Evolutionary conservation across 2,113 vertebrate species (phyloP).

Genomic region (Paramormyrops kingsleyae): DNA sequence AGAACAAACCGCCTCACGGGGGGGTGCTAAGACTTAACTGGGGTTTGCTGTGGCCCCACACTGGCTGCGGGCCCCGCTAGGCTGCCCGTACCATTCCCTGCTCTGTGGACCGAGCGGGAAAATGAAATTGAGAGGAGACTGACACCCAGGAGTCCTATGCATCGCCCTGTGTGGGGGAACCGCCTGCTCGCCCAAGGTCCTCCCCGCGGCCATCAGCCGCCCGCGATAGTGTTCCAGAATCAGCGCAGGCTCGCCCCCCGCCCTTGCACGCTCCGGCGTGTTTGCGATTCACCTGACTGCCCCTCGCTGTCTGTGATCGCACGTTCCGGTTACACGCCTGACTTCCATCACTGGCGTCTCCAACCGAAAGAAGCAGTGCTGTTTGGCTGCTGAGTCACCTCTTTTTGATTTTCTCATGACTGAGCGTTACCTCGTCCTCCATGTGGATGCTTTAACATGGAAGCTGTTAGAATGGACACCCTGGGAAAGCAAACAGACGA

Average conservation of each 20-base stretch:
- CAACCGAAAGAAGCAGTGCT: neutral
- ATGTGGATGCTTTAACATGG: neutral
- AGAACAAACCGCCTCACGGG: neutral
- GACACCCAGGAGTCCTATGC: constrained; percentile 16
- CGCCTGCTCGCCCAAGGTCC: neutral
- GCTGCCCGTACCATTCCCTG: neutral
- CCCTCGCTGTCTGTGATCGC: constrained; percentile 26
- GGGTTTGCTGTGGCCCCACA: too few species aligned
- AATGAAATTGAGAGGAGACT: constrained; percentile 32
- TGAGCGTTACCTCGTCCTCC: neutral
- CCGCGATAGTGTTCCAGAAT: neutral
- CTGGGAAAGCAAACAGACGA: neutral
- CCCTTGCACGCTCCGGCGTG: constrained; percentile 24
- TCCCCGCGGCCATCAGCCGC: neutral
- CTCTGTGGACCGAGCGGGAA: constrained; percentile 3
- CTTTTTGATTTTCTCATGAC: neutral
- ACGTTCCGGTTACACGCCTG: neutral
- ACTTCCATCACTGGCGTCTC: neutral
- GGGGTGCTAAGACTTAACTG: neutral
- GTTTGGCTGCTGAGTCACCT: neutral
- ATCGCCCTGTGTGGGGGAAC: neutral
- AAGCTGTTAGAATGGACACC: neutral
- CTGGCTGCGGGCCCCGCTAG: neutral
- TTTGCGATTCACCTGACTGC: constrained; percentile 37
- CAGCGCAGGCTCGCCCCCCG: neutral